Evolutionary conservation across 1,140 invertebrate genomes (phyloP).

Genomic region (Centruroides vittatus): DNA sequence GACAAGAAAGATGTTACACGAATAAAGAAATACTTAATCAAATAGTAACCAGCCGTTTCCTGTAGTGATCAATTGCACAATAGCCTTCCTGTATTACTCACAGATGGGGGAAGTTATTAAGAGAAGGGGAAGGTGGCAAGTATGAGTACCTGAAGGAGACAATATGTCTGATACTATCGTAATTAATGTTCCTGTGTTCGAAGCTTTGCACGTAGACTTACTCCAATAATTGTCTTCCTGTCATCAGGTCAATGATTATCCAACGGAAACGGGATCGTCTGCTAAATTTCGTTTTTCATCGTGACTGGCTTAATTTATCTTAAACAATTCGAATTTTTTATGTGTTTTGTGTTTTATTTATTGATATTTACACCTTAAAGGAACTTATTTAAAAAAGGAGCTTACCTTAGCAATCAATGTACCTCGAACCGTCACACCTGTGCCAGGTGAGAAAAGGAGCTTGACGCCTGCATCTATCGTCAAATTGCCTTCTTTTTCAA

Average conservation of each 20-base stretch:
- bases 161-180: no score
- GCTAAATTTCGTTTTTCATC: neutral
- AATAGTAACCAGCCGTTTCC: no score
- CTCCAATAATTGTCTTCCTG: neutral
- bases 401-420: constrained; percentile 70
- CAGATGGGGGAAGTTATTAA: no score
- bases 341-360: no score
- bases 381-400: constrained; percentile 19
- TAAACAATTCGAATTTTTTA: neutral
- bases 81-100: no score
- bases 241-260: neutral
- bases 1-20: no score
- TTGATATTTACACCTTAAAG: neutral
- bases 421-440: constrained; percentile 75
- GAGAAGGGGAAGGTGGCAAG: neutral
- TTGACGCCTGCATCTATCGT: constrained; percentile 70
- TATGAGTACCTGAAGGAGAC: neutral
- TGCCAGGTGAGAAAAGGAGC: constrained; percentile 68
- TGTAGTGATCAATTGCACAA: no score
- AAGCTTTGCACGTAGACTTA: neutral
- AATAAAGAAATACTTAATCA: no score
- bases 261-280: neutral
- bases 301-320: neutral
- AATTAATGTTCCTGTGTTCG: no score
- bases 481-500: constrained; percentile 55